Evolutionary conservation across 2,797 vertebrate species (phyloP).

Genomic region (Botia almorhae): DNA sequence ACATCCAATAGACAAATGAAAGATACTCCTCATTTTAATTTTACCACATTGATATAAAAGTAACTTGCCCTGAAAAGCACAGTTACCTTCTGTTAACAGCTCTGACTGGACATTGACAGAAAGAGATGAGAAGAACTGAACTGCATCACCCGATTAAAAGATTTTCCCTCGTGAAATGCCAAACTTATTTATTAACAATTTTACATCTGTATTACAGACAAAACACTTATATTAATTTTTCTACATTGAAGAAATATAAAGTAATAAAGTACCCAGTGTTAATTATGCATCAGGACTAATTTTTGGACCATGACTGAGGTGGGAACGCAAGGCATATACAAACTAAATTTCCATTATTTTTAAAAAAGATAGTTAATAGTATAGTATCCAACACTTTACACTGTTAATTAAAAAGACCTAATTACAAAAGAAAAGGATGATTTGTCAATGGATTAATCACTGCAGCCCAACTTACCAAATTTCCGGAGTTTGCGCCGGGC

Average conservation of each 20-base stretch:
- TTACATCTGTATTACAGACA: not conserved
- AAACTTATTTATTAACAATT: not conserved
- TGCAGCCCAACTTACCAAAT: constrained; percentile 85
- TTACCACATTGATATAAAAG: constrained; percentile 8
- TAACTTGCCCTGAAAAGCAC: constrained; percentile 9
- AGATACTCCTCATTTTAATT: constrained; percentile 43
- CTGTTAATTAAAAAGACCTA: not conserved
- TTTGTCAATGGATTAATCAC: not conserved
- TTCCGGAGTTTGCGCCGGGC: constrained; percentile 78
- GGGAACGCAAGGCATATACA: not conserved
- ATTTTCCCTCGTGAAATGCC: not conserved
- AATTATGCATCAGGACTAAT: not conserved
- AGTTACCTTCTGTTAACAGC: constrained; percentile 15
- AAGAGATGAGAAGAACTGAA: constrained; percentile 8
- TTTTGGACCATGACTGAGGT: not conserved
- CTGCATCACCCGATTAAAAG: not conserved
- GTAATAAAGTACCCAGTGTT: not conserved
- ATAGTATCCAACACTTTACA: not conserved
- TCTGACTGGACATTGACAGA: constrained; percentile 19
- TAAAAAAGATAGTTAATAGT: not conserved
- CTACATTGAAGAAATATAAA: not conserved
- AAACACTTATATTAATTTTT: not conserved
- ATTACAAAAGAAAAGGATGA: not conserved
- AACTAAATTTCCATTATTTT: not conserved
- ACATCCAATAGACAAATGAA: constrained; percentile 63